phyloP scores from a whole-genome alignment of 2,797 vertebrate species.

The Danionella dracula region DNA sequence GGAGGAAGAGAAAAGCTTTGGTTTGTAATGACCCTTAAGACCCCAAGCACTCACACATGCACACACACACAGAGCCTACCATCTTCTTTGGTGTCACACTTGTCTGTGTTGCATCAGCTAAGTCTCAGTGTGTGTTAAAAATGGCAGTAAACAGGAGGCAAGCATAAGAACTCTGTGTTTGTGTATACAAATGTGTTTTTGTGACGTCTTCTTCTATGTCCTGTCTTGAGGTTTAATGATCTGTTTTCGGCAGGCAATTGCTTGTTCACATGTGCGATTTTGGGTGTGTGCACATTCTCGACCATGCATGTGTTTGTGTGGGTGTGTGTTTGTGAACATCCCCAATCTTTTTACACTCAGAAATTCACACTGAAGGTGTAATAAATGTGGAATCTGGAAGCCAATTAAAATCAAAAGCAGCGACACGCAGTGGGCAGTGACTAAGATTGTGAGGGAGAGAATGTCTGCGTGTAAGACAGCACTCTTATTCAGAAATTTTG shows the following conservation, averaged over 20 bases:
- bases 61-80: neutral
- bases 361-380: neutral
- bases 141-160: neutral
- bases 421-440: neutral
- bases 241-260: neutral
- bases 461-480: no score
- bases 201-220: neutral
- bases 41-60: neutral
- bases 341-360: neutral
- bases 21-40: conserved; percentile 33
- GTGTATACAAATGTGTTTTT: neutral
- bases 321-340: neutral
- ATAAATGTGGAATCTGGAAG: neutral
- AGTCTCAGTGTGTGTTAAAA: neutral
- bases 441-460: no score
- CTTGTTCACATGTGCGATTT: neutral
- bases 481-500: no score
- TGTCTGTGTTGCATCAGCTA: neutral
- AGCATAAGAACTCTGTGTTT: neutral
- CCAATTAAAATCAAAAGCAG: conserved; percentile 9
- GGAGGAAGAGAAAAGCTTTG: conserved; percentile 38
- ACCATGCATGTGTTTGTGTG: no score
- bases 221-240: conserved; percentile 10
- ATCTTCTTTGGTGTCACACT: neutral
- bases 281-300: neutral